Evolutionary conservation across 2,888 invertebrate genomes (phyloP), one percentile per base, ranked within the genome.

Genomic region (Drosophila nr. perissopoda): DNA sequence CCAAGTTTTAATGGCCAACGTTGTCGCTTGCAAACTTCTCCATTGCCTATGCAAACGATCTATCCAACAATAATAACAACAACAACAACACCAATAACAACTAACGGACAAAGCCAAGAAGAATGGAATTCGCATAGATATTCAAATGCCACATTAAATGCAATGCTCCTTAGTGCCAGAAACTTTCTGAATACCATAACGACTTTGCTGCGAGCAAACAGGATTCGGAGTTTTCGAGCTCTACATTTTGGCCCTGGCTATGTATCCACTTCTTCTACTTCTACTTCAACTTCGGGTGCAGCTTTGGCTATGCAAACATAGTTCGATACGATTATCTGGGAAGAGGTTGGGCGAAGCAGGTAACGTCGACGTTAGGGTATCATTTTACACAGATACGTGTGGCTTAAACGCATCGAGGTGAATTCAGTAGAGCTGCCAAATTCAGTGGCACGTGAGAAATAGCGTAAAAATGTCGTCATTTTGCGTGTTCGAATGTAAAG

Each of bases 1-100:
- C 16, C 65, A 81, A 79, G 60, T 81, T 81, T 72, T 78, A 71
- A 71, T 80, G 81, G 62, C 49, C 63, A 48, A 56, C 68, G 59
- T 56, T 72, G 63, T 71, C 48, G 61, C 69, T 66, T 51, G 61
- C 59, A 75, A 84, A 69, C 70, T 88, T 82, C 71, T 70, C 69
- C 71, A 73, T 88, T 79, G 82, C 82, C 88, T 53, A 84, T 82
- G 82, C 79, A 84, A 84, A 75, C 58, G 82, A 87, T 84, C 73
- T 58, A 64, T 36, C 33, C 52, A 51, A 63, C 54, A 68, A 60
- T 16, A 54, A 25, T 25, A 61, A 42, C 18, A 73, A 49, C 42
- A 40, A 61, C 31, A 58, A 63, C 33, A 68, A 52, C 53, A 68
- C 34, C 46, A 66, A 69, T 21, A 62, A 46, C 48, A 72, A 52